Conservation (phyloP, 2,797 vertebrate genomes). For the Notamacropus eugenii region DNA sequence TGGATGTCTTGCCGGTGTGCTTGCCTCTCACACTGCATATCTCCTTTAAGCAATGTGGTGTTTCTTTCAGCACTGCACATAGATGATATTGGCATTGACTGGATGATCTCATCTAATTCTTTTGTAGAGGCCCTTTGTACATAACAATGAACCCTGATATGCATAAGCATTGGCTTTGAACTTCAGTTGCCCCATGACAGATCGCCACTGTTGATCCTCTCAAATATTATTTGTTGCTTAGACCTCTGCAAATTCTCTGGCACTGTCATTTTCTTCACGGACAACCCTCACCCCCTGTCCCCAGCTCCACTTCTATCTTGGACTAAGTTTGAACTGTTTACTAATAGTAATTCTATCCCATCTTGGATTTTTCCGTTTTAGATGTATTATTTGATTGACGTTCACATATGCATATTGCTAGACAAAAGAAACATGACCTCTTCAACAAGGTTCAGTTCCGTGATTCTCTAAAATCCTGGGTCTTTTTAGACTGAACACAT, state of each 20-base stretch:
- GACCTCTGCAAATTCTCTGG: neutral
- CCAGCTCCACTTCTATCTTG: neutral
- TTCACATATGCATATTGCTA: neutral
- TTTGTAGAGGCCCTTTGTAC: neutral
- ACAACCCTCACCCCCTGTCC: neutral
- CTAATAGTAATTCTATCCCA: neutral
- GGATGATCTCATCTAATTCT: neutral
- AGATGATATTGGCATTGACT: neutral
- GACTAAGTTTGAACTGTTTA: neutral
- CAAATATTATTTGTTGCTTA: neutral
- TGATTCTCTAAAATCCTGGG: neutral
- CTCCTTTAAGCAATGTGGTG: neutral
- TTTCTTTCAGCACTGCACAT: neutral
- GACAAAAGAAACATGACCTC: neutral
- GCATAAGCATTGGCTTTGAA: neutral
- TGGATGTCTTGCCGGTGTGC: neutral
- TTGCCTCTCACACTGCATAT: neutral
- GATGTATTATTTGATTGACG: neutral
- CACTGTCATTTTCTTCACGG: neutral
- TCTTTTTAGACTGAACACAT: neutral
- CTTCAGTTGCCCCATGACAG: neutral
- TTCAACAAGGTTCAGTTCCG: neutral
- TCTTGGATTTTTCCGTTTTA: neutral
- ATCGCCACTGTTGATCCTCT: neutral
- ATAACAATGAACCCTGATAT: neutral